These are phyloP conservation scores for Orthosia cruda DNA, from an alignment of 2,888 invertebrate genomes.

Conservation along the genomic window DNA sequence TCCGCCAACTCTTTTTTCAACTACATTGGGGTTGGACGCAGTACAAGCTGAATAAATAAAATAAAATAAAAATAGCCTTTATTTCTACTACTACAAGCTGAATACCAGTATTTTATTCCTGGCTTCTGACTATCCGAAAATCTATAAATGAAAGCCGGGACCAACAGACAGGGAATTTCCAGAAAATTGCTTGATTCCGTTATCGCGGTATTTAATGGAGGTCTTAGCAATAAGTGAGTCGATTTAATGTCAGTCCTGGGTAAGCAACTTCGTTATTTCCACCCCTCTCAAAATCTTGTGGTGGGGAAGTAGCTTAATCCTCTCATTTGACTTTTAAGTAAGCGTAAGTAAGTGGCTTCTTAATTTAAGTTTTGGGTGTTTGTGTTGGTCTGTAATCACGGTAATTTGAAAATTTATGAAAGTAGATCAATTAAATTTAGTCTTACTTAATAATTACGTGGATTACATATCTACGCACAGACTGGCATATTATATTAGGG, in stretches of 20 bases:
- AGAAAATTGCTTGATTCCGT: slow-evolving; percentile 12
- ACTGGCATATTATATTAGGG: not conserved
- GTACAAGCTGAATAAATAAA: no score
- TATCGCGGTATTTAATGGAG: slow-evolving; percentile 62
- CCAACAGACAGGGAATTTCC: no score
- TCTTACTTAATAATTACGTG: not conserved
- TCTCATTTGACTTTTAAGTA: slow-evolving; percentile 59
- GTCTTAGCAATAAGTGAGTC: slow-evolving; percentile 61
- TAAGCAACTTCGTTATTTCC: slow-evolving; percentile 62
- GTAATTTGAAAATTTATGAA: not conserved
- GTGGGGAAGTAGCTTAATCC: slow-evolving; percentile 49
- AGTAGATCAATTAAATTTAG: not conserved
- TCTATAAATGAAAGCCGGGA: no score
- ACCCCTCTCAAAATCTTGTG: slow-evolving; percentile 51
- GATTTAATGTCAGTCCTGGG: slow-evolving; percentile 60
- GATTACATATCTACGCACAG: no score
- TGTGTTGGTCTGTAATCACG: slow-evolving; percentile 15
- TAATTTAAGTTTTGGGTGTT: slow-evolving; percentile 51
- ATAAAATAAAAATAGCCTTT: no score
- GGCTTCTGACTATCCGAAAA: no score
- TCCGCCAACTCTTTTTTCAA: not conserved
- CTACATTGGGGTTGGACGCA: no score
- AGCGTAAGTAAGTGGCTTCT: slow-evolving; percentile 55
- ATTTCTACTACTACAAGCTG: no score
- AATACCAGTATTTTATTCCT: no score